These are phyloP conservation scores for Mycalesis mineus DNA, from an alignment of 2,888 invertebrate genomes.

Conservation along the genomic window DNA sequence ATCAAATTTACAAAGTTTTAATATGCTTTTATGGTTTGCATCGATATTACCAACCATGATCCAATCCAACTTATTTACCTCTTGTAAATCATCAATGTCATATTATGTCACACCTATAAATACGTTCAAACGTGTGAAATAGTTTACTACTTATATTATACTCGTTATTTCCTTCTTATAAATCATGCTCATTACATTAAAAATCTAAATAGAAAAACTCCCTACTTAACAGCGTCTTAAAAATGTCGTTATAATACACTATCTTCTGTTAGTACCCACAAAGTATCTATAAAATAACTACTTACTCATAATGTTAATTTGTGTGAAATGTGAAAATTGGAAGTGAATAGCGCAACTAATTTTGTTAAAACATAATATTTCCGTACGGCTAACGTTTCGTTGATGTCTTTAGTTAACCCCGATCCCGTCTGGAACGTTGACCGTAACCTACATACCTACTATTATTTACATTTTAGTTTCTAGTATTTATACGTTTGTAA, in stretches of 20 bases:
- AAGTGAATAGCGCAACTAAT: not conserved
- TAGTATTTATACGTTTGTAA: not conserved
- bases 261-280: too few species aligned
- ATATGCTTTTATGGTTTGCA: not conserved
- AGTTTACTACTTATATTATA: constrained; percentile 1
- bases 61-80: not conserved
- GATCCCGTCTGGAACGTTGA: constrained; percentile 36
- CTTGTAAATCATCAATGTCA: constrained; percentile 4
- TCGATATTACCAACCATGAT: not conserved
- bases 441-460: constrained; percentile 41
- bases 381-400: constrained; percentile 32
- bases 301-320: not conserved
- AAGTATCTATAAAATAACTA: not conserved
- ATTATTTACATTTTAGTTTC: not conserved
- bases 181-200: not conserved
- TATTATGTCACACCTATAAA: constrained; percentile 27
- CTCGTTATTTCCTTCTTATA: not conserved
- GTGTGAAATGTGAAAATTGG: not conserved
- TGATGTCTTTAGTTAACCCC: constrained; percentile 50
- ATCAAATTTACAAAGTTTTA: not conserved
- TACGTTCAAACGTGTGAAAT: constrained; percentile 20
- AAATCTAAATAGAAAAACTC: too few species aligned
- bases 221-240: too few species aligned
- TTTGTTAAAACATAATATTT: constrained; percentile 17
- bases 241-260: too few species aligned